A percentile compares a stretch with the other conserved stretches of the same genome.
phyloP scores from a whole-genome alignment of 2,888 invertebrate genomes.

The Amblyjoppa fuscipennis region DNA sequence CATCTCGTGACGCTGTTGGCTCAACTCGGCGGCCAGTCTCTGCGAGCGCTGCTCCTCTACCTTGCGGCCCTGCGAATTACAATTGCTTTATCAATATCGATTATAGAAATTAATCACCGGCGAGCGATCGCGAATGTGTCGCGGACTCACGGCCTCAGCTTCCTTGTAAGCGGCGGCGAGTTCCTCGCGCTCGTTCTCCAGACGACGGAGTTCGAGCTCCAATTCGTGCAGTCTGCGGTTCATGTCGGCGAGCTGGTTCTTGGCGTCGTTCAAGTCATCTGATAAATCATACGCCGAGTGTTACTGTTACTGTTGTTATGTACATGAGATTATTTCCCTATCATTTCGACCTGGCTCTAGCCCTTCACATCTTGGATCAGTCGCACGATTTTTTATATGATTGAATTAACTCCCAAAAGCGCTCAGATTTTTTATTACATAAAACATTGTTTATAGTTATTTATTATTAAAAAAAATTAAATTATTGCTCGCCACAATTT shows the following conservation, averaged over 20 bases:
- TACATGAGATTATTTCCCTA: too few relatives aligned
- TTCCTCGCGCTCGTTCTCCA: slow-evolving; percentile 99
- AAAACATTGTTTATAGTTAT: too few relatives aligned
- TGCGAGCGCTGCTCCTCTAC: slow-evolving; percentile 98
- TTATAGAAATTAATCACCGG: not conserved
- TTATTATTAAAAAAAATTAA: too few relatives aligned
- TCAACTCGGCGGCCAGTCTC: slow-evolving; percentile 96
- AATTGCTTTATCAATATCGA: not conserved
- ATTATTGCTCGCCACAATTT: too few relatives aligned
- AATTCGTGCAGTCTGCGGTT: slow-evolving; percentile 98
- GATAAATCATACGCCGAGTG: slow-evolving; percentile 70
- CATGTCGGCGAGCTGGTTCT: slow-evolving; percentile 96
- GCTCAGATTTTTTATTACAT: too few relatives aligned
- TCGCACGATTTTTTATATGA: too few relatives aligned
- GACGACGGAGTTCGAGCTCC: slow-evolving; percentile 97
- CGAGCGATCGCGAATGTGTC: not conserved
- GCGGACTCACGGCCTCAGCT: slow-evolving; percentile 96
- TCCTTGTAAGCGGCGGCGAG: slow-evolving; percentile 99
- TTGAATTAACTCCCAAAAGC: too few relatives aligned
- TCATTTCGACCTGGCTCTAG: too few relatives aligned
- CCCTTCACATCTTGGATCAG: too few relatives aligned
- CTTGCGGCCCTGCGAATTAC: slow-evolving; percentile 92
- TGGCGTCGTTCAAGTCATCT: slow-evolving; percentile 99
- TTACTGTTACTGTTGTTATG: slow-evolving; percentile 4
- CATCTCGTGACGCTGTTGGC: slow-evolving; percentile 97